Percentiles rank a stretch among this genome's conserved stretches.
These are phyloP conservation scores for Sarcophaga variegata DNA, from an alignment of 2,888 invertebrate species.

Conservation along the genomic window DNA sequence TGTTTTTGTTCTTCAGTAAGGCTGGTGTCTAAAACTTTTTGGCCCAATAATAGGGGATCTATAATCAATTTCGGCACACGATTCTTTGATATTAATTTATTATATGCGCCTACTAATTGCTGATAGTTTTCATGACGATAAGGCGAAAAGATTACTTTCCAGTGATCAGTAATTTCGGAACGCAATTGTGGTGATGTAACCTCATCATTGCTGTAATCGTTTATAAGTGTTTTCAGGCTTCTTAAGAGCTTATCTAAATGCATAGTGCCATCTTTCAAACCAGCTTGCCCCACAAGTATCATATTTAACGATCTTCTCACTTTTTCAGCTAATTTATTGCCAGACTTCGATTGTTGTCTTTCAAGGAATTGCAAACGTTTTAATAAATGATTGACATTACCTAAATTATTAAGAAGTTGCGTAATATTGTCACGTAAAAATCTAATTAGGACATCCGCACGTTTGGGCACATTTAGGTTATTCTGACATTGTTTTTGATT, in stretches of 20 bases:
- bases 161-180: slow-evolving; percentile 83
- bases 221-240: slow-evolving; percentile 75
- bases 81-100: slow-evolving; percentile 74
- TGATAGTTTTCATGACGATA: slow-evolving; percentile 78
- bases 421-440: slow-evolving; percentile 78
- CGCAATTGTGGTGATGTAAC: slow-evolving; percentile 82
- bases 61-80: slow-evolving; percentile 75
- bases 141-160: slow-evolving; percentile 83
- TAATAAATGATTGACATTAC: slow-evolving; percentile 83
- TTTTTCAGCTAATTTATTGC: slow-evolving; percentile 81
- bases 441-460: slow-evolving; percentile 77
- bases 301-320: slow-evolving; percentile 83
- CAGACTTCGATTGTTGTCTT: slow-evolving; percentile 81
- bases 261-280: slow-evolving; percentile 83
- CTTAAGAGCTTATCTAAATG: slow-evolving; percentile 82
- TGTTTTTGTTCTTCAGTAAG: slow-evolving; percentile 71
- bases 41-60: slow-evolving; percentile 75
- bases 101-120: slow-evolving; percentile 75
- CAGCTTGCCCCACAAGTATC: slow-evolving; percentile 85
- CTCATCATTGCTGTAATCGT: slow-evolving; percentile 74
- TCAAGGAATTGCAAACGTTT: slow-evolving; percentile 82
- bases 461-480: slow-evolving; percentile 77
- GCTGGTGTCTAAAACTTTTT: slow-evolving; percentile 67
- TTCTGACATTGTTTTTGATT: slow-evolving; percentile 74
- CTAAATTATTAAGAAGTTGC: slow-evolving; percentile 79